Evolutionary conservation across 2,888 invertebrate species (phyloP).

Genomic region (Scaptomyza parva): DNA sequence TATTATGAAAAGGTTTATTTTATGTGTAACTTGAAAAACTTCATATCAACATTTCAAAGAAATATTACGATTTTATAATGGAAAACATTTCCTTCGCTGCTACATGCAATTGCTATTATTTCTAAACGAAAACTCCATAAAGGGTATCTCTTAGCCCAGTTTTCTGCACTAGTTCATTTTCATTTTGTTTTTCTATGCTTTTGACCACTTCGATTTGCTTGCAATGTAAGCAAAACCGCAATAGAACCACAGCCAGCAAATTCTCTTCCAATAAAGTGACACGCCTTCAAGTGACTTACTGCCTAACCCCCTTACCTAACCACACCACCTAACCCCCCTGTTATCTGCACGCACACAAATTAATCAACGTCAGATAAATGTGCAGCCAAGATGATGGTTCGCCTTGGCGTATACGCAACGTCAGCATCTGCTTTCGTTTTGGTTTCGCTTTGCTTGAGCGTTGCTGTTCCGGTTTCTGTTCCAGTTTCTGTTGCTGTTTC

Average conservation of each 20-base stretch:
- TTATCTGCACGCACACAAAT: conserved; percentile 44
- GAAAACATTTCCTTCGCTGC: too few species aligned
- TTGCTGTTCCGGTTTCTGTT: too few species aligned
- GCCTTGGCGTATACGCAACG: conserved; percentile 62
- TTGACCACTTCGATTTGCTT: conserved; percentile 1
- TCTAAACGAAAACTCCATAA: too few species aligned
- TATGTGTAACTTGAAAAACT: too few species aligned
- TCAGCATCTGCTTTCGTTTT: conserved; percentile 9
- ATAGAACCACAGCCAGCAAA: conserved; percentile 18
- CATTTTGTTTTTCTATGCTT: not conserved
- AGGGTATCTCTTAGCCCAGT: not conserved
- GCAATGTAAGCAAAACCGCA: not conserved
- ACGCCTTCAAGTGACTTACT: not conserved
- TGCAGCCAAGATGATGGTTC: conserved; percentile 36
- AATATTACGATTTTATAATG: not conserved
- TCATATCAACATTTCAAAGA: too few species aligned
- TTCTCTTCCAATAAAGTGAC: conserved; percentile 17
- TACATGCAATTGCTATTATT: too few species aligned
- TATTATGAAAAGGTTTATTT: not conserved
- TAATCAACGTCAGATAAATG: conserved; percentile 65
- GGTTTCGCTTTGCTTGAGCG: not conserved
- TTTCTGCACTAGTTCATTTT: too few species aligned
- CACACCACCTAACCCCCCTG: not conserved
- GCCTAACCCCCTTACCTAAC: not conserved
- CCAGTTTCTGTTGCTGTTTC: not conserved